Evolutionary conservation across 2,797 vertebrate genomes (phyloP), one percentile per base, ranked within the genome.

Genomic region (Amniataba percoides): DNA sequence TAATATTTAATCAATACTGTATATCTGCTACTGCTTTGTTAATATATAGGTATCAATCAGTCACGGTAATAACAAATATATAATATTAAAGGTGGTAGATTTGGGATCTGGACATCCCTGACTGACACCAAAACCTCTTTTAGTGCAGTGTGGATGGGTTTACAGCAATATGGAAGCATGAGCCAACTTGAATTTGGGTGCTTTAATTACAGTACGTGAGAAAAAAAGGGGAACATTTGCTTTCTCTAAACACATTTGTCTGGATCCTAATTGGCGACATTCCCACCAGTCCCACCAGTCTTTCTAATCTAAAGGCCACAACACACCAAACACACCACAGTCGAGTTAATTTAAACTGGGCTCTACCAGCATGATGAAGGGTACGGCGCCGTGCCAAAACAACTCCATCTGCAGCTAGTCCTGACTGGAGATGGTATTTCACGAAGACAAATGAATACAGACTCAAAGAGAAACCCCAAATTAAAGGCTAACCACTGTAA

Each of bases 371-470:
- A 53, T 83, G 68, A 83, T 84, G 49, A 81, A 81, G 65, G 76
- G 53, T 51, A 43, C 66, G 66, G 61, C 81, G 64, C 60, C 71
- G 74, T 53, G 79, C 74, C 74, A 83, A 53, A 83, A 74, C 64
- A 71, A 81, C 52, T 53, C 51, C 73, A 56, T 83, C 58, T 83
- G 65, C 68, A 68, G 60, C 80, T 61, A 67, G 56, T 65, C 70
- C 62, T 77, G 40, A 55, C 56, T 63, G 68, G 64, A 66, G 39
- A 74, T 27, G 52, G 58, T 64, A 65, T 84, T 86, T 78, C 51
- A 81, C 49, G 25, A 51, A 80, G 58, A 81, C 56, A 83, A 86
- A 87, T 84, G 52, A 84, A 81, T n/a, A 80, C 48, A 75, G 71
- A 77, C 77, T 74, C 43, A 25, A 48, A 74, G 49, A 74, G 65